Conservation (phyloP, 2,888 invertebrate species). For the Caenorhabditis panamensis region DNA sequence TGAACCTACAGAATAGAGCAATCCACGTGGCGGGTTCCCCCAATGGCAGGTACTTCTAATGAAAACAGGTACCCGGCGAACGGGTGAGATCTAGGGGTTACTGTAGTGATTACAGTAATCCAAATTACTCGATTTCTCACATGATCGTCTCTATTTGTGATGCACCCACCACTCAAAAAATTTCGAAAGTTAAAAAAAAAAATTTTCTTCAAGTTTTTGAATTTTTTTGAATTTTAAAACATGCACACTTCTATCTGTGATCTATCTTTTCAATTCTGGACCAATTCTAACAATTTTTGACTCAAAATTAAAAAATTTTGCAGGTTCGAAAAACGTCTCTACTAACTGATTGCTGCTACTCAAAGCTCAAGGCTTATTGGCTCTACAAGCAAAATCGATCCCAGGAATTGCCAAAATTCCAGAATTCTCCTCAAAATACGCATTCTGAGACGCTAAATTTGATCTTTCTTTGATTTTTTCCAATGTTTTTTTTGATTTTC, state of each 20-base stretch:
- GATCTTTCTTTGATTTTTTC: constrained; percentile 2
- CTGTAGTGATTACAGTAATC: background rate
- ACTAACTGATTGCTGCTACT: constrained; percentile 17
- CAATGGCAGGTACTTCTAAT: constrained; percentile 40
- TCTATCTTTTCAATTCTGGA: background rate
- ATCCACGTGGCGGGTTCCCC: constrained; percentile 36
- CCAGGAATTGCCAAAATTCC: too few species aligned
- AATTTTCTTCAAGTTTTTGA: too few species aligned
- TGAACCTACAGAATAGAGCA: constrained; percentile 43
- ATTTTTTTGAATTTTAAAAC: too few species aligned
- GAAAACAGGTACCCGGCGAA: constrained; percentile 9
- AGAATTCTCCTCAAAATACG: background rate
- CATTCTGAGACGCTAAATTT: constrained; percentile 3
- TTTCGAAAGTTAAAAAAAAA: too few species aligned
- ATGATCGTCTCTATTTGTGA: constrained; percentile 21
- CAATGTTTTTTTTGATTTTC: too few species aligned
- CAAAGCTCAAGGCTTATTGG: too few species aligned
- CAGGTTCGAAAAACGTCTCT: constrained; percentile 65
- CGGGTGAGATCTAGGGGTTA: constrained; percentile 3
- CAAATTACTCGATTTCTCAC: background rate
- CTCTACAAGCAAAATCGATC: too few species aligned
- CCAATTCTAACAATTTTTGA: background rate
- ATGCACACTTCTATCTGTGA: constrained; percentile 47
- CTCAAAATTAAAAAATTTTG: constrained; percentile 11
- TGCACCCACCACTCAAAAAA: constrained; percentile 20